Percentiles rank a stretch among this genome's conserved stretches.
phyloP scores from a whole-genome alignment of 1,140 invertebrate species.

The Anoplophora glabripennis region DNA sequence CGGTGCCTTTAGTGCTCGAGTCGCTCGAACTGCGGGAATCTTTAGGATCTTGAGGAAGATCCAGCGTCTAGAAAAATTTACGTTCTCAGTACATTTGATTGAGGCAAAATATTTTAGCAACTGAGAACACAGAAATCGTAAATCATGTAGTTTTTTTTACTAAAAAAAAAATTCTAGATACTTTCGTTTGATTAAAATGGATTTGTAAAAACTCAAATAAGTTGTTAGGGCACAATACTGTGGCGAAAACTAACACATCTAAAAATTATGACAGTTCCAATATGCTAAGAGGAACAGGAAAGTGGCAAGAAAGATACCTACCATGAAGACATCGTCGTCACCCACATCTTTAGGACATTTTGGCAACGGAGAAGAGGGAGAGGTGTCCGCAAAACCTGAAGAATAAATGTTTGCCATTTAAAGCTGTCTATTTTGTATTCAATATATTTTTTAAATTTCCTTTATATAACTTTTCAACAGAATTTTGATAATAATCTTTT shows the following conservation, averaged over 20 bases:
- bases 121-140: neutral
- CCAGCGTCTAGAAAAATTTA: conserved; percentile 62
- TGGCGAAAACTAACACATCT: neutral
- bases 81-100: neutral
- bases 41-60: conserved; percentile 73
- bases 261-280: neutral
- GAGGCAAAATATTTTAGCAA: neutral
- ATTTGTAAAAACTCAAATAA: too few species aligned
- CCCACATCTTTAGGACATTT: conserved; percentile 65
- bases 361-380: conserved; percentile 47
- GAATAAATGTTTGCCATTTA: neutral
- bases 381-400: conserved; percentile 50
- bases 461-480: too few species aligned
- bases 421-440: too few species aligned
- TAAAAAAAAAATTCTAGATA: too few species aligned
- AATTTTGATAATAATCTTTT: too few species aligned
- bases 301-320: conserved; percentile 47
- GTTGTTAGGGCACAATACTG: too few species aligned
- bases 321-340: conserved; percentile 85
- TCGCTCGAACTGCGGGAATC: conserved; percentile 63
- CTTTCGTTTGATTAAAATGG: too few species aligned
- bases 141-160: too few species aligned
- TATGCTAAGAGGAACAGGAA: neutral
- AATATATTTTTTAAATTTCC: too few species aligned
- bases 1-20: conserved; percentile 51